Evolutionary conservation across 2,113 vertebrate genomes (phyloP), one percentile per base, ranked within the genome.

Genomic region (Psittacara wagleri): DNA sequence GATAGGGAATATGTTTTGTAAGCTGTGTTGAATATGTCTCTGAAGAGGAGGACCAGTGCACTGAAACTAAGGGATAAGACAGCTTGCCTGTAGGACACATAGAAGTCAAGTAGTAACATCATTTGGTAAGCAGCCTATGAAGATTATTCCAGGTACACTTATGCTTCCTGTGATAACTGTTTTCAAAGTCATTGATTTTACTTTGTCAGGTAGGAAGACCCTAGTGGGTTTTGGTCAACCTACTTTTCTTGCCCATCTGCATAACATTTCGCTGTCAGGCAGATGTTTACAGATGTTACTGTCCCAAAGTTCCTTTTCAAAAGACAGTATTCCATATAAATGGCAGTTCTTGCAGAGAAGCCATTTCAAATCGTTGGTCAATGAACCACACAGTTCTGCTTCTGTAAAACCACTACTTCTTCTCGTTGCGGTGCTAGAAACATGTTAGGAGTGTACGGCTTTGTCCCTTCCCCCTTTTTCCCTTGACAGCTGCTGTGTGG

Each of bases 381-480:
- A 67, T 87, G 88, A 92, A 91, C 94, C 86, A 55, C 83, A 11
- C 72, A 89, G 51, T 91, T 92, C 70, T 92, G 77, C 94, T 94
- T 88, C 81, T 91, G 59, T 84, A 69, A 92, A 96, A 94, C 88
- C 74, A 63, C 88, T 73, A 41, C 66, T 93, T 96, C 69, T 93
- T 57, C 66, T 83, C 54, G 77, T 85, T 83, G 57, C 59, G 62
- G 17, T 84, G 69, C 80, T 85, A 79, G 66, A 87, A 89, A 59
- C 70, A 31, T 7, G 81, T 77, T 51, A 83, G 76, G 91, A 87
- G 89, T 72, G 31, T 85, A 41, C 2, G 1, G 31, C 66, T 92
- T 83, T 79, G 61, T 89, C 62, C 62, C 57, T 83, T 79, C 48
- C 55, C 57, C 37, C 51, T 25, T 83, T 64, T 67, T 75, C 57